Evolutionary conservation across 2,113 vertebrate species (phyloP).

Genomic region (Pterocles gutturalis): DNA sequence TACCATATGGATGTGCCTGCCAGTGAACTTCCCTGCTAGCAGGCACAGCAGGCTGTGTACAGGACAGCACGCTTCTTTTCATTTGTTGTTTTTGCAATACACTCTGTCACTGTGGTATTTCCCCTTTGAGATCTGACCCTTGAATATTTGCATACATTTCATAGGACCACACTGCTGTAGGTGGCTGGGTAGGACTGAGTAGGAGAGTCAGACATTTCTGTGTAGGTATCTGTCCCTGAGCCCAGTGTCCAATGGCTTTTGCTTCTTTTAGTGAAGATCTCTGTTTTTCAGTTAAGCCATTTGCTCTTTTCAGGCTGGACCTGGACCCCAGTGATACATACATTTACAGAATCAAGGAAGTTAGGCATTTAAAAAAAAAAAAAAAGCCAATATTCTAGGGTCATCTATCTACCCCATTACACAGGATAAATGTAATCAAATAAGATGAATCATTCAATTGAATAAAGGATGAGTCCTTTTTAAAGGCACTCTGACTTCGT

Average conservation of each 20-base stretch:
- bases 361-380: neutral
- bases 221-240: neutral
- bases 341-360: neutral
- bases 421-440: neutral
- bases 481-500: neutral
- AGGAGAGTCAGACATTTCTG: neutral
- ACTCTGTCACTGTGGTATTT: neutral
- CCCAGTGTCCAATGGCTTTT: neutral
- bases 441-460: neutral
- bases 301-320: neutral
- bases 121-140: neutral
- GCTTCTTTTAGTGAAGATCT: neutral
- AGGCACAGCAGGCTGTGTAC: neutral
- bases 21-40: neutral
- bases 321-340: neutral
- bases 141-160: neutral
- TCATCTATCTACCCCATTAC: neutral
- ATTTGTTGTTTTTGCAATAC: neutral
- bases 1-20: too few species aligned
- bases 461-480: neutral
- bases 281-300: neutral
- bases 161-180: neutral
- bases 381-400: neutral
- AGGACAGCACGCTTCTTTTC: neutral
- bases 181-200: neutral